Evolutionary conservation across 2,797 vertebrate species (phyloP).

Genomic region (Pseudochirops corinnae): DNA sequence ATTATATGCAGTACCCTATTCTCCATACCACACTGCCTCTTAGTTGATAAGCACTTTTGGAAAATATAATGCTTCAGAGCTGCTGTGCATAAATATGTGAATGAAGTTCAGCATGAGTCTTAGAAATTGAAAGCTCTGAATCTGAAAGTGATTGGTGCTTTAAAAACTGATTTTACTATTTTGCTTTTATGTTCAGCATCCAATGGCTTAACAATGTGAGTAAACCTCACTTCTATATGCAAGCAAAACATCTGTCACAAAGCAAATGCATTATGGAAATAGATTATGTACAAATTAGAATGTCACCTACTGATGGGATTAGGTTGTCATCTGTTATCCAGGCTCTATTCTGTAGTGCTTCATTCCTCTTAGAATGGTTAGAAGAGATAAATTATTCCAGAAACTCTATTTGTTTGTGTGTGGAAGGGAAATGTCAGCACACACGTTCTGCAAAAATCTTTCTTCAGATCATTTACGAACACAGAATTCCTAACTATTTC

Average conservation of each 20-base stretch:
- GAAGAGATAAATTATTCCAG: conserved; percentile 11
- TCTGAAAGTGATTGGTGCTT: conserved; percentile 41
- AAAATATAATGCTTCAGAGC: neutral
- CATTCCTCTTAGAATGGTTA: neutral
- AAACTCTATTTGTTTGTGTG: conserved; percentile 47
- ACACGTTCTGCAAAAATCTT: conserved; percentile 41
- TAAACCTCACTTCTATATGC: conserved; percentile 52
- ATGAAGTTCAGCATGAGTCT: neutral
- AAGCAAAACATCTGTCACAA: conserved; percentile 3
- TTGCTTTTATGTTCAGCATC: conserved; percentile 38
- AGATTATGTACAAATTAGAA: conserved; percentile 20
- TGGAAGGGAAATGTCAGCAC: conserved; percentile 7
- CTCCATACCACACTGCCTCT: neutral
- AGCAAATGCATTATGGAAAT: conserved; percentile 45
- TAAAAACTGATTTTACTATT: neutral
- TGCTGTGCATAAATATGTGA: neutral
- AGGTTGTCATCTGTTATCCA: neutral
- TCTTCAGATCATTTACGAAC: conserved; percentile 26
- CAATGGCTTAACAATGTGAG: conserved; percentile 1
- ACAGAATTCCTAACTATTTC: neutral
- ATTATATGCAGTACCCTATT: neutral
- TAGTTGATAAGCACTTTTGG: neutral
- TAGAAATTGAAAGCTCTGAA: neutral
- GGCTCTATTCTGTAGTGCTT: neutral
- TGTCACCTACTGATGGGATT: conserved; percentile 15